Percentiles rank a stretch among this genome's conserved stretches.
Evolutionary conservation across 2,797 vertebrate genomes (phyloP).

Genomic region (Geotrypetes seraphini): DNA sequence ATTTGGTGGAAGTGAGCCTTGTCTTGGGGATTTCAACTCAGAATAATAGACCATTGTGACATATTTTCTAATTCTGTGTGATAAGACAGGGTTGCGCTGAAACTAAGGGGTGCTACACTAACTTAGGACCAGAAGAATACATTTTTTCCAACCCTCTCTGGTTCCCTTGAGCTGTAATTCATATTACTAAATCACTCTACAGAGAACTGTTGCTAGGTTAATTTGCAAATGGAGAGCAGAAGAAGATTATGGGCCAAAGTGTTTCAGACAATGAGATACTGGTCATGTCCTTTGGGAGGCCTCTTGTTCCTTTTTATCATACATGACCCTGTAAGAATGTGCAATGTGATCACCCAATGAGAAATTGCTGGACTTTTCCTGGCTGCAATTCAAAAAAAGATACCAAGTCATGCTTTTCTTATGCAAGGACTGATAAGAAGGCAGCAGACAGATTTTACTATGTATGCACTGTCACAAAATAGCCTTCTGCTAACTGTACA

Average conservation of each 20-base stretch:
- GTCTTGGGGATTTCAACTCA: no score
- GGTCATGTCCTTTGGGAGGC: slow-evolving; percentile 1
- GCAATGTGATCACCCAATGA: slow-evolving; percentile 16
- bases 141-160: not conserved
- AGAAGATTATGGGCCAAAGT: slow-evolving; percentile 3
- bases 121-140: no score
- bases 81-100: no score
- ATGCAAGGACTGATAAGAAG: slow-evolving; percentile 22
- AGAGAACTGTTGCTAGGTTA: not conserved
- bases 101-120: no score
- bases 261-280: slow-evolving; percentile 7
- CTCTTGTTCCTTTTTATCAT: slow-evolving; percentile 13
- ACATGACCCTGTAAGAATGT: slow-evolving; percentile 34
- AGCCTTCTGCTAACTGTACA: not conserved
- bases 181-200: not conserved
- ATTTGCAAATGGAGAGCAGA: not conserved
- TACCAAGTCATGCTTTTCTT: slow-evolving; percentile 24
- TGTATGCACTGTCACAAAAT: not conserved
- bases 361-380: slow-evolving; percentile 17
- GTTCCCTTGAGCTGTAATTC: not conserved
- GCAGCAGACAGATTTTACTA: not conserved
- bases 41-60: no score
- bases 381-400: slow-evolving; percentile 27
- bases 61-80: no score
- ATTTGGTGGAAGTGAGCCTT: no score